These are phyloP conservation scores for Acropora tenuis DNA, from an alignment of 64 coral and sea anemone genomes.

Conservation along the genomic window DNA sequence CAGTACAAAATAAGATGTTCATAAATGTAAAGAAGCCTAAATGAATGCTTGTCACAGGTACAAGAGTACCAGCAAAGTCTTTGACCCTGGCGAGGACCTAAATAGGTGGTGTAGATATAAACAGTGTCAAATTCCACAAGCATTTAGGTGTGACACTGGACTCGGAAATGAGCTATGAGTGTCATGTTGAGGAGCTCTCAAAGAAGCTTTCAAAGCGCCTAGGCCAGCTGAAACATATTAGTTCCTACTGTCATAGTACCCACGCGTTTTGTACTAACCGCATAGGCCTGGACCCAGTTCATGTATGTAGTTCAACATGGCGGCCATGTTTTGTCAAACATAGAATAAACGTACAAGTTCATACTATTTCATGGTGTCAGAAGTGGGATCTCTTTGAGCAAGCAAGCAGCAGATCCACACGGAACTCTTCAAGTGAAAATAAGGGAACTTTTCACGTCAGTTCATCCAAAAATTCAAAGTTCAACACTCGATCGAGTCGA, in stretches of 20 bases:
- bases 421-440: not conserved
- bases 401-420: not conserved
- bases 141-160: too few species aligned
- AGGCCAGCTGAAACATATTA: not conserved
- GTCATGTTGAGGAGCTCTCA: constrained; percentile 19
- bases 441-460: not conserved
- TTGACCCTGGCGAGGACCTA: too few species aligned
- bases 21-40: constrained; percentile 15
- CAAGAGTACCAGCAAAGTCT: too few species aligned
- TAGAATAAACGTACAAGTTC: not conserved
- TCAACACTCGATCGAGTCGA: too few species aligned
- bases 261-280: not conserved
- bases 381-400: not conserved
- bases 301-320: not conserved
- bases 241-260: not conserved
- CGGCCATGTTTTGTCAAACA: not conserved
- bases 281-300: not conserved
- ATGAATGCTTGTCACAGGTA: not conserved
- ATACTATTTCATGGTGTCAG: not conserved
- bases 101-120: too few species aligned
- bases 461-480: not conserved
- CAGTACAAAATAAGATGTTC: not conserved
- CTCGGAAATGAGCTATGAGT: not conserved
- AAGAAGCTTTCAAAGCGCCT: constrained; percentile 30
- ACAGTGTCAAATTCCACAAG: too few species aligned